Evolutionary conservation across 2,888 invertebrate species (phyloP).

Genomic region (Acrobasis suavella): DNA sequence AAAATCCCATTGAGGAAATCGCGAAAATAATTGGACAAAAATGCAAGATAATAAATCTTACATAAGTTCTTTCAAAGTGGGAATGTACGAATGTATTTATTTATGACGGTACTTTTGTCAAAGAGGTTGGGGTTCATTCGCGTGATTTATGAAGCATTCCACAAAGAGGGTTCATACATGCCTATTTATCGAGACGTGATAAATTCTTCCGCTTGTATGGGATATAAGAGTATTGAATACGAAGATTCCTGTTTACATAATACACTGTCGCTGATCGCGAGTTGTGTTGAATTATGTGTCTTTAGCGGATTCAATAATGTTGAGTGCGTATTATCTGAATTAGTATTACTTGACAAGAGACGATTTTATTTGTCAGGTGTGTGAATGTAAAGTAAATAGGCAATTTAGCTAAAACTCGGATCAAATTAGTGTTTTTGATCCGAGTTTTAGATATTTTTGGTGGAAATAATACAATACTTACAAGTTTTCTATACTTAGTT

Average conservation of each 20-base stretch:
- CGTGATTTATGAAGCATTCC: conserved; percentile 68
- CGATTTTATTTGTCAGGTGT: no score
- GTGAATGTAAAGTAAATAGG: no score
- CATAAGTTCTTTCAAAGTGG: conserved; percentile 32
- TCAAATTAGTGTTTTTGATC: no score
- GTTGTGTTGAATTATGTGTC: conserved; percentile 21
- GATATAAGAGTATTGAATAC: conserved; percentile 45
- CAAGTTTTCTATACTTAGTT: no score
- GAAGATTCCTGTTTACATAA: conserved; percentile 43
- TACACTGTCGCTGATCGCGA: conserved; percentile 18
- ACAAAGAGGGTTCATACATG: conserved; percentile 66
- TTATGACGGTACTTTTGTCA: conserved; percentile 71
- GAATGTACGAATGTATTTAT: conserved; percentile 60
- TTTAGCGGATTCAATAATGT: conserved; percentile 21
- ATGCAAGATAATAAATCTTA: conserved; percentile 13
- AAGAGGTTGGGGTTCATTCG: conserved; percentile 61
- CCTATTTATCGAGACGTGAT: conserved; percentile 66
- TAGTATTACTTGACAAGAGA: no score
- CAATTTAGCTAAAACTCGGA: no score
- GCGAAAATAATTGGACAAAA: conserved; percentile 6
- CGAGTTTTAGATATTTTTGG: no score
- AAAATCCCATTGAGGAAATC: not conserved
- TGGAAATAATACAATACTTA: no score
- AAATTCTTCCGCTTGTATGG: conserved; percentile 59
- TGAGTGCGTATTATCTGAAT: conserved; percentile 9